A percentile compares a stretch with the other conserved stretches of the same genome.
Evolutionary conservation across 2,888 invertebrate genomes (phyloP).

Genomic region (Notodonta dromedarius): DNA sequence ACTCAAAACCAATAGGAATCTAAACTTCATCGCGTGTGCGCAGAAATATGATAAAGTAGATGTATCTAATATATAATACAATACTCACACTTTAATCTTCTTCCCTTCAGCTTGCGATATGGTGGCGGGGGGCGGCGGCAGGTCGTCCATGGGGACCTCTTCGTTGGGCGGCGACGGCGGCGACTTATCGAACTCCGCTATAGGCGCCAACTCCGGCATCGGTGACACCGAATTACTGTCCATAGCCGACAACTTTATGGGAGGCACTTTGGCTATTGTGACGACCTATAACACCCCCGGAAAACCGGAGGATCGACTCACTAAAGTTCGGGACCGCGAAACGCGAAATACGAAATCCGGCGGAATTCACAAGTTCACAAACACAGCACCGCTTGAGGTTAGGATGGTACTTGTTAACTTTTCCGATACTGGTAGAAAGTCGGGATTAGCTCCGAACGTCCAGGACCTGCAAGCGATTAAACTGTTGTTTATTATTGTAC

Average conservation of each 20-base stretch:
- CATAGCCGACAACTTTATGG: slow-evolving; percentile 85
- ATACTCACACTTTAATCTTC: slow-evolving; percentile 79
- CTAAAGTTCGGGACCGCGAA: slow-evolving; percentile 21
- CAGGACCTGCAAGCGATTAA: slow-evolving; percentile 61
- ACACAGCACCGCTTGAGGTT: slow-evolving; percentile 23
- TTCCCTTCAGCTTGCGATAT: slow-evolving; percentile 84
- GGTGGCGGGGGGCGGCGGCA: slow-evolving; percentile 86
- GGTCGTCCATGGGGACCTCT: slow-evolving; percentile 86
- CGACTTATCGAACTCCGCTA: slow-evolving; percentile 88
- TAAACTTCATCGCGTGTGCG: too few species aligned
- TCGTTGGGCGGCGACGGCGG: slow-evolving; percentile 87
- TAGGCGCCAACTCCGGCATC: slow-evolving; percentile 87
- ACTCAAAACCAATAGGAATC: too few species aligned
- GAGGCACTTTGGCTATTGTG: slow-evolving; percentile 81
- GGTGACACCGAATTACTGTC: slow-evolving; percentile 88
- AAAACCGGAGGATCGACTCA: slow-evolving; percentile 57
- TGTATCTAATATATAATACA: too few species aligned
- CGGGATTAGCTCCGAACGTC: slow-evolving; percentile 49
- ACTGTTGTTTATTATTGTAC: slow-evolving; percentile 52
- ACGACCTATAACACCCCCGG: slow-evolving; percentile 59
- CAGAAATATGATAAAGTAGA: too few species aligned
- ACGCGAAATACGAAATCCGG: slow-evolving; percentile 15
- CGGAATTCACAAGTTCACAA: slow-evolving; percentile 33
- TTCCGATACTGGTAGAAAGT: slow-evolving; percentile 45
- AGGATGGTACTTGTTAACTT: slow-evolving; percentile 29